Percentiles rank a stretch among this genome's conserved stretches.
phyloP scores from a whole-genome alignment of 1,140 invertebrate species.

The Leptinotarsa lineolata region DNA sequence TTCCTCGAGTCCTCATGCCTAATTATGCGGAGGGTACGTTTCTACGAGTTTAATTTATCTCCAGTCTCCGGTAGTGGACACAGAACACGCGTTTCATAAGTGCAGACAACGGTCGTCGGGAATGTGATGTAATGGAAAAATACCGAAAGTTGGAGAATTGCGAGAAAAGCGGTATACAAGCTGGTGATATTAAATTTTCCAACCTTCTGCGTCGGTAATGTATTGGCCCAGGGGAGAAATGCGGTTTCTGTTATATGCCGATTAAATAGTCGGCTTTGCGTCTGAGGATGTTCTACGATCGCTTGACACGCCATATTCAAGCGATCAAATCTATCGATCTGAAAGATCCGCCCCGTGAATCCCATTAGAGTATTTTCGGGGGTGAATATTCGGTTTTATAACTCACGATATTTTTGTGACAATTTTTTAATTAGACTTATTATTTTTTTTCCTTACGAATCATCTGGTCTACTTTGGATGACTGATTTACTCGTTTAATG shows the following conservation, averaged over 20 bases:
- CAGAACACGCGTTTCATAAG: constrained; percentile 48
- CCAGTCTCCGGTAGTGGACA: constrained; percentile 38
- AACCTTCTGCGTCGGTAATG: constrained; percentile 53
- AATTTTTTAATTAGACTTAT: no score
- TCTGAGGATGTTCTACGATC: neutral
- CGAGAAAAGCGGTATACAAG: constrained; percentile 50
- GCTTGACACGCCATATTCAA: neutral
- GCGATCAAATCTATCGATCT: neutral
- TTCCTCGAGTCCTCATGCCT: constrained; percentile 38
- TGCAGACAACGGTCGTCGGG: constrained; percentile 39
- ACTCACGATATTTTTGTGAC: no score
- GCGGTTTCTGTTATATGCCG: constrained; percentile 44
- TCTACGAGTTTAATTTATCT: constrained; percentile 37
- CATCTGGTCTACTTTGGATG: no score
- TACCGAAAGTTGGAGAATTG: constrained; percentile 51
- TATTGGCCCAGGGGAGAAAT: constrained; percentile 48
- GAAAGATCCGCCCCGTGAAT: no score
- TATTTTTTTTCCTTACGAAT: no score
- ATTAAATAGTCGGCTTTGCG: constrained; percentile 37
- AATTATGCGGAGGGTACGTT: constrained; percentile 40
- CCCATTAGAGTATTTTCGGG: no score
- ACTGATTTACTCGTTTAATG: no score
- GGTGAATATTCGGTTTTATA: no score
- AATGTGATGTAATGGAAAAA: constrained; percentile 53
- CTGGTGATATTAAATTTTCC: constrained; percentile 56